These are phyloP conservation scores for Agrilus planipennis DNA, from an alignment of 1,140 invertebrate species.

Conservation along the genomic window DNA sequence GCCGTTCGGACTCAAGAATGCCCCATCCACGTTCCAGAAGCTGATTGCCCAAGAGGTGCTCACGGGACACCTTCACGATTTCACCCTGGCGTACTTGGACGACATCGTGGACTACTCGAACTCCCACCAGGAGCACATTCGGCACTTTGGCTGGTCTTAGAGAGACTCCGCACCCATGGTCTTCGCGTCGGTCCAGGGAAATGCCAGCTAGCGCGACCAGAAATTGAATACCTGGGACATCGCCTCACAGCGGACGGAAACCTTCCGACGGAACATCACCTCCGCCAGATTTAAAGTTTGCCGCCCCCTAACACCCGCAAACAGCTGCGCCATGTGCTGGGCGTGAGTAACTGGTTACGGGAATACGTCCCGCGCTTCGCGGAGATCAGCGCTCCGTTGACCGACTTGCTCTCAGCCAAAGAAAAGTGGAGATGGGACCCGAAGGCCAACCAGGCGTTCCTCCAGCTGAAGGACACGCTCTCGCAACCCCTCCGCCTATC, in stretches of 20 bases:
- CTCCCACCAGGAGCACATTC: constrained; percentile 8
- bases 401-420: too few species aligned
- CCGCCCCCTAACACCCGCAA: not conserved
- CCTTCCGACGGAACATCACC: not conserved
- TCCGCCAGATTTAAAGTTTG: not conserved
- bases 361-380: not conserved
- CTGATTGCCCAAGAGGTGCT: constrained; percentile 17
- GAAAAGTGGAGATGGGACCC: too few species aligned
- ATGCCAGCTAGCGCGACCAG: not conserved
- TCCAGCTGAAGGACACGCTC: too few species aligned
- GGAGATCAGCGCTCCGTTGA: not conserved
- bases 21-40: constrained; percentile 25
- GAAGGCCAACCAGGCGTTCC: too few species aligned
- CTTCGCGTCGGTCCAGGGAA: constrained; percentile 9
- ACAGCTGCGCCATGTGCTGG: not conserved
- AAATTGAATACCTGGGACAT: constrained; percentile 2
- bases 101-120: constrained; percentile 4
- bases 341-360: constrained; percentile 4
- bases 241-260: not conserved
- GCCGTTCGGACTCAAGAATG: constrained; percentile 34
- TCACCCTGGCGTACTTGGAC: constrained; percentile 12
- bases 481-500: too few species aligned
- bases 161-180: not conserved
- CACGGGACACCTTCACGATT: constrained; percentile 3
- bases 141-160: constrained; percentile 3